Conservation (phyloP, 2,113 vertebrate species). For the Bambusicola thoracicus region DNA sequence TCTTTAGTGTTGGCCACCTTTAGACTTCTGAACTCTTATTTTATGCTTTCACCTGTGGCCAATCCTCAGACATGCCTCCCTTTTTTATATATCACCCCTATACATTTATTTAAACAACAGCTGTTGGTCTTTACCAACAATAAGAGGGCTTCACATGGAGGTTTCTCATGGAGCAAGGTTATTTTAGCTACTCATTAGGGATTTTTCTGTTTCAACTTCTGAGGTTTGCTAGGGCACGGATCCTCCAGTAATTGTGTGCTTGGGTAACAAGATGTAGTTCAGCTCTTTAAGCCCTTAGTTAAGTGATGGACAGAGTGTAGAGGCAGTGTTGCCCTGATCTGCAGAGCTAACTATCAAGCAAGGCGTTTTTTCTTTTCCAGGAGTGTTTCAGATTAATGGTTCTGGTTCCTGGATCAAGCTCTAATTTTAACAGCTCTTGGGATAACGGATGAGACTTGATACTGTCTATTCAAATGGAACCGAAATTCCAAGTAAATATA, state of each 20-base stretch:
- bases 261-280: fast-evolving
- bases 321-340: background rate
- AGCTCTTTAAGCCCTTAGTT: background rate
- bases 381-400: background rate
- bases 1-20: no score
- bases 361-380: background rate
- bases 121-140: fast-evolving
- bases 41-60: fast-evolving
- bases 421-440: background rate
- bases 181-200: background rate
- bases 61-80: background rate
- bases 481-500: background rate
- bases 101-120: background rate
- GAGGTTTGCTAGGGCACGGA: no score
- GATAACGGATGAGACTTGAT: background rate
- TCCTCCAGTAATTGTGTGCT: fast-evolving
- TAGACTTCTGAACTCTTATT: background rate
- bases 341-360: no score
- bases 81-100: fast-evolving
- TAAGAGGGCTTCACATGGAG: fast-evolving
- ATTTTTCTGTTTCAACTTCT: background rate
- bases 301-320: background rate
- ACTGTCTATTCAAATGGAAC: background rate
- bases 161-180: fast-evolving
- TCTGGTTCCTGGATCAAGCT: background rate